Evolutionary conservation across 2,797 vertebrate species (phyloP).

Genomic region (Psittacula echo): DNA sequence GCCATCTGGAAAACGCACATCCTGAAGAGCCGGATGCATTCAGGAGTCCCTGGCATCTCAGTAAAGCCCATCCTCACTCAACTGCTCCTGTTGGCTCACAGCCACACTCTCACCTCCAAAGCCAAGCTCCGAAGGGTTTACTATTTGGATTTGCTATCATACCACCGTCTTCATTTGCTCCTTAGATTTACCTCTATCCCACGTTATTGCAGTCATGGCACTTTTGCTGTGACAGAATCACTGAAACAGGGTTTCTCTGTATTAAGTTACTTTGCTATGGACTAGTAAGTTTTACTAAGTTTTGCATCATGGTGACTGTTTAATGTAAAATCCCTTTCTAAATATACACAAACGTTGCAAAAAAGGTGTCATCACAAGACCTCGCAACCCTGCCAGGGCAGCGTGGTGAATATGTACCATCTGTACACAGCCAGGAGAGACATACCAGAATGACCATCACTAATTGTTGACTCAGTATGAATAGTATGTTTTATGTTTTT

Average conservation of each 20-base stretch:
- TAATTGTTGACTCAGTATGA: constrained; percentile 66
- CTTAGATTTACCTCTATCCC: not conserved
- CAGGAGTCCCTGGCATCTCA: not conserved
- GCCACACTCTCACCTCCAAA: not conserved
- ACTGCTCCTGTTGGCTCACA: not conserved
- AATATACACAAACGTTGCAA: not conserved
- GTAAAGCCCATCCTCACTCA: not conserved
- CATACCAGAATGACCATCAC: constrained; percentile 45
- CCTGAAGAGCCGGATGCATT: not conserved
- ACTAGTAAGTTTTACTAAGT: constrained; percentile 4
- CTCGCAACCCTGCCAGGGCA: constrained; percentile 45
- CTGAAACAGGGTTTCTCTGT: constrained; percentile 54
- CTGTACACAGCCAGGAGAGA: constrained; percentile 61
- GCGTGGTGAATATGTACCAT: constrained; percentile 52
- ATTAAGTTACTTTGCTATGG: constrained; percentile 16
- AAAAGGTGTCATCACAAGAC: constrained; percentile 27
- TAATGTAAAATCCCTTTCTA: constrained; percentile 63
- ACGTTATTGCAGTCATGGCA: not conserved
- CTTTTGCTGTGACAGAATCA: constrained; percentile 27
- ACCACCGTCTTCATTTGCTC: not conserved
- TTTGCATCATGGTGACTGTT: not conserved
- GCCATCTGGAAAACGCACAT: not conserved
- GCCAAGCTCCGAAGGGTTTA: not conserved
- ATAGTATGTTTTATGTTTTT: constrained; percentile 75
- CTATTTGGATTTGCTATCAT: not conserved